Percentiles rank a stretch among this genome's conserved stretches.
These are phyloP conservation scores for Idaea dimidiata DNA, from an alignment of 2,888 invertebrate species.

Conservation along the genomic window DNA sequence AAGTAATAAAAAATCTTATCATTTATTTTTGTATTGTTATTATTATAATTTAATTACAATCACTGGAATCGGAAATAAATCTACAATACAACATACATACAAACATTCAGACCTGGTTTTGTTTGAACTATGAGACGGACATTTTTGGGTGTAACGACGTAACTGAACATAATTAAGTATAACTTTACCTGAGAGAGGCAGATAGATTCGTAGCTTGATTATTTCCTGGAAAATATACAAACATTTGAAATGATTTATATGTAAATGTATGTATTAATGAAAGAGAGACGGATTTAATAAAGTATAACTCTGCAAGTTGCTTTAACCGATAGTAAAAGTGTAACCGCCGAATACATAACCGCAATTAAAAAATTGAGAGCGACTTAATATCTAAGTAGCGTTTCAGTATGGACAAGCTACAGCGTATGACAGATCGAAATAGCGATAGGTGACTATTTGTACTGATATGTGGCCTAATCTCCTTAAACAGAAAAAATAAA, in stretches of 20 bases:
- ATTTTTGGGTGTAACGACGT: conserved; percentile 45
- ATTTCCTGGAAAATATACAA: conserved; percentile 60
- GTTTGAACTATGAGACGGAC: conserved; percentile 63
- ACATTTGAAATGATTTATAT: not conserved
- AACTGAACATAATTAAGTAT: conserved; percentile 37
- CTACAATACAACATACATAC: conserved; percentile 54
- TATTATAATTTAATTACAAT: conserved; percentile 53
- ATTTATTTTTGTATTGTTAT: conserved; percentile 60
- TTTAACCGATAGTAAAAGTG: too few species aligned
- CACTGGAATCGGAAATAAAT: conserved; percentile 67
- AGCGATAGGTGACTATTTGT: too few species aligned
- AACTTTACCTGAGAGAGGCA: conserved; percentile 35
- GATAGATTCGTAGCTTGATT: conserved; percentile 35
- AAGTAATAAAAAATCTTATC: conserved; percentile 65
- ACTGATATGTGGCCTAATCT: too few species aligned
- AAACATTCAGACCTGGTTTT: conserved; percentile 57
- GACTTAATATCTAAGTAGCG: too few species aligned
- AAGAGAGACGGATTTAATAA: too few species aligned
- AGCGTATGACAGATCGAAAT: too few species aligned
- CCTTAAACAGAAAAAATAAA: too few species aligned
- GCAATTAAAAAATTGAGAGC: too few species aligned
- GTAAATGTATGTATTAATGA: not conserved
- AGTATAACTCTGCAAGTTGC: too few species aligned
- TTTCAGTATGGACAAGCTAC: too few species aligned
- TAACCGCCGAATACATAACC: too few species aligned